A percentile compares a stretch with the other conserved stretches of the same genome.
phyloP scores from a whole-genome alignment of 2,888 invertebrate species.

The Conomelus anceps region DNA sequence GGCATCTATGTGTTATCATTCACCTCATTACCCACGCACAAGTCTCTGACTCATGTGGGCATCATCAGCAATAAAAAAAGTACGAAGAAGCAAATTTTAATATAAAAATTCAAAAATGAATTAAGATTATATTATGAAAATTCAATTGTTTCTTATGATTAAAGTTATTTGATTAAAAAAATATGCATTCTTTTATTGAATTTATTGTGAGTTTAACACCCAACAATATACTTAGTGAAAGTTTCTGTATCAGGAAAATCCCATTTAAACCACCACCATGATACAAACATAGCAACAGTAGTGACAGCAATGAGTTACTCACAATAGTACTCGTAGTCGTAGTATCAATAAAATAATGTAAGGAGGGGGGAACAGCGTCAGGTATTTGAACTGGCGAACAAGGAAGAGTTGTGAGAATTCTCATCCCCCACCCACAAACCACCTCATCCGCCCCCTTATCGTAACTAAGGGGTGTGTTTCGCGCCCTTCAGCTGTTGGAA shows the following conservation, averaged over 20 bases:
- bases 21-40: too few relatives aligned
- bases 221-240: not conserved
- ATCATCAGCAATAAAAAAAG: too few relatives aligned
- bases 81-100: too few relatives aligned
- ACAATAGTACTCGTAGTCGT: not conserved
- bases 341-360: not conserved
- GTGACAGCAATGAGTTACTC: not conserved
- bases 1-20: too few relatives aligned
- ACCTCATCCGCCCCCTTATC: not conserved
- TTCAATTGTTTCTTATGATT: too few relatives aligned
- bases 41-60: too few relatives aligned
- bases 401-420: not conserved
- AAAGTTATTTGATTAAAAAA: too few relatives aligned
- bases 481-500: constrained; percentile 9
- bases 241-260: not conserved
- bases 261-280: not conserved
- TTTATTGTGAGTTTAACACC: too few relatives aligned
- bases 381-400: not conserved
- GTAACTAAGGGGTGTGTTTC: not conserved
- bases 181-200: too few relatives aligned
- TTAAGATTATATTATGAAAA: too few relatives aligned
- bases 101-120: too few relatives aligned
- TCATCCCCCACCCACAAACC: not conserved
- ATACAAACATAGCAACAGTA: not conserved
- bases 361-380: not conserved